Evolutionary conservation across 2,113 vertebrate species (phyloP).

Genomic region (Oncorhynchus nerka): DNA sequence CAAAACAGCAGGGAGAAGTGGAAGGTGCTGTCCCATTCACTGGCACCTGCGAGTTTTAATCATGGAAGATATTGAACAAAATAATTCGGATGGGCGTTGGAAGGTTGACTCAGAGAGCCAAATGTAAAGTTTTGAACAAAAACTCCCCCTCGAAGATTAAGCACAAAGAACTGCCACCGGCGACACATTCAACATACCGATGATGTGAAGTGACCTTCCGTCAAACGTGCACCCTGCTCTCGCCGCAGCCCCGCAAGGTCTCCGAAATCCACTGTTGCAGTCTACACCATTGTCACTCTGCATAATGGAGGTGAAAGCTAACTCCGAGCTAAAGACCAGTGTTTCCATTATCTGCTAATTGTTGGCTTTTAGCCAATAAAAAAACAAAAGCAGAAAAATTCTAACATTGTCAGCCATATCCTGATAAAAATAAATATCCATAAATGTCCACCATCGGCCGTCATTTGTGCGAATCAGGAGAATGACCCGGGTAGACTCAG

Average conservation of each 20-base stretch:
- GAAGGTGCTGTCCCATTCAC: too few species aligned
- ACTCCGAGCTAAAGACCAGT: too few species aligned
- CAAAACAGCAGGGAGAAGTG: not conserved
- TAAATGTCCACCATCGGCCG: too few species aligned
- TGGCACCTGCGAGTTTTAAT: not conserved
- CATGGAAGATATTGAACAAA: too few species aligned
- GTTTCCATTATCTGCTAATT: too few species aligned
- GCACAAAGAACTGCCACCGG: conserved; percentile 25
- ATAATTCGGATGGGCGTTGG: too few species aligned
- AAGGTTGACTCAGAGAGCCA: not conserved
- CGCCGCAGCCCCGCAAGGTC: conserved; percentile 46
- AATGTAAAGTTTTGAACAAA: conserved; percentile 24
- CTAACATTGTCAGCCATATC: too few species aligned
- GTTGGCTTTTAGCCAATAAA: too few species aligned
- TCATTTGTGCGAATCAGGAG: too few species aligned
- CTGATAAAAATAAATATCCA: too few species aligned
- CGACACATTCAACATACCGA: not conserved
- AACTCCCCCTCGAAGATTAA: conserved; percentile 25
- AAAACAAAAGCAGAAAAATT: too few species aligned
- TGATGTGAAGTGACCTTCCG: conserved; percentile 45
- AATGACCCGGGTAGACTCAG: too few species aligned
- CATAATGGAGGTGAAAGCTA: not conserved
- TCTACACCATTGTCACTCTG: conserved; percentile 11
- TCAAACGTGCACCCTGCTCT: conserved; percentile 32
- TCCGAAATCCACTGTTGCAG: conserved; percentile 44